Conservation (phyloP, 1,140 invertebrate genomes). For the Diploscapter pachys region DNA sequence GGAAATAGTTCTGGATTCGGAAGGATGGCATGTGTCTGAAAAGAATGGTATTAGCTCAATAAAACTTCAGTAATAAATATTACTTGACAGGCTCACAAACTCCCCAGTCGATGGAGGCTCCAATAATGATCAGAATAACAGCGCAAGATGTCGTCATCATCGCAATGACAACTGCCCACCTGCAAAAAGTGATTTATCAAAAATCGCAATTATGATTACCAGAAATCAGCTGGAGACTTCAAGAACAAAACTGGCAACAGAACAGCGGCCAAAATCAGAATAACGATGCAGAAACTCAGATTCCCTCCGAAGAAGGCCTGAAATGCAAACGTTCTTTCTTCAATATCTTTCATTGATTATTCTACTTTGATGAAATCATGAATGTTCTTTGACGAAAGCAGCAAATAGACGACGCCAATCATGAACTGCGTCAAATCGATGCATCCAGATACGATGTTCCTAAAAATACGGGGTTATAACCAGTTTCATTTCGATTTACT, state of each 20-base stretch:
- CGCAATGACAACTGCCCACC: slow-evolving; percentile 43
- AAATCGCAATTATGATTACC: slow-evolving; percentile 52
- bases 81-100: slow-evolving; percentile 26
- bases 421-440: slow-evolving; percentile 70
- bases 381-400: slow-evolving; percentile 67
- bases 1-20: slow-evolving; percentile 51
- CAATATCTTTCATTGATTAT: not conserved
- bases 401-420: slow-evolving; percentile 70
- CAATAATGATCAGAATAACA: slow-evolving; percentile 45
- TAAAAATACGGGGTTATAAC: slow-evolving; percentile 33
- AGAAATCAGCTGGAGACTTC: slow-evolving; percentile 72
- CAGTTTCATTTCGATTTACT: no score
- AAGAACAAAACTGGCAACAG: slow-evolving; percentile 70
- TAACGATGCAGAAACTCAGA: slow-evolving; percentile 66
- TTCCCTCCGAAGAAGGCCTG: slow-evolving; percentile 63
- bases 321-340: not conserved
- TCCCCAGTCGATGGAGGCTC: slow-evolving; percentile 41
- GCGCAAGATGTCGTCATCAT: slow-evolving; percentile 46
- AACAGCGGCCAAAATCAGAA: slow-evolving; percentile 67
- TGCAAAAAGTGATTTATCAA: not conserved
- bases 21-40: slow-evolving; percentile 41
- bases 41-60: not conserved
- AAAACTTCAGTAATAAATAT: not conserved
- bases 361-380: slow-evolving; percentile 62
- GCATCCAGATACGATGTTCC: slow-evolving; percentile 62